Evolutionary conservation across 2,888 invertebrate species (phyloP).

Genomic region (Baccha elongata): DNA sequence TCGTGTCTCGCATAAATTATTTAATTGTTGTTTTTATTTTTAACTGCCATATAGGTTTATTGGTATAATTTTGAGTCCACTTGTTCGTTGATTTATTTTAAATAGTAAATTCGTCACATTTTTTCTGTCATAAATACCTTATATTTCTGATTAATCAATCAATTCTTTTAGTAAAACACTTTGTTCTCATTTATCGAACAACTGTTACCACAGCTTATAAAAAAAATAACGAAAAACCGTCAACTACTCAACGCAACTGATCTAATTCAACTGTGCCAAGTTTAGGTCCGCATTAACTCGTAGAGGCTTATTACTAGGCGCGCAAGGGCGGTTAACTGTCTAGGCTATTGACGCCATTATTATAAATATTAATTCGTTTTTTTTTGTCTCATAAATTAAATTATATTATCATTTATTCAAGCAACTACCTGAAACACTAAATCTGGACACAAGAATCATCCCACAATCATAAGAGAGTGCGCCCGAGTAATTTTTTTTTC

Average conservation of each 20-base stretch:
- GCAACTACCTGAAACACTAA: constrained; percentile 69
- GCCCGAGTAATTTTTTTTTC: no score
- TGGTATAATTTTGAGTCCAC: no score
- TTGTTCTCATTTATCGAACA: constrained; percentile 57
- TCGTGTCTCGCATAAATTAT: constrained; percentile 69
- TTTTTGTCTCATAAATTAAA: constrained; percentile 45
- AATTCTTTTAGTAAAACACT: constrained; percentile 46
- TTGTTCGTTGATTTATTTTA: neutral
- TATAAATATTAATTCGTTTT: constrained; percentile 33
- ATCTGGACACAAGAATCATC: constrained; percentile 64
- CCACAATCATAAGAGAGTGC: constrained; percentile 49
- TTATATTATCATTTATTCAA: constrained; percentile 36
- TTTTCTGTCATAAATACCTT: neutral
- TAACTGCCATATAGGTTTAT: no score
- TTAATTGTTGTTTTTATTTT: constrained; percentile 45
- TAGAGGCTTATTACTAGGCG: neutral
- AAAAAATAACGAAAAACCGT: constrained; percentile 5
- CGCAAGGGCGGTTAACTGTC: constrained; percentile 60
- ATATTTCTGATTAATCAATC: neutral
- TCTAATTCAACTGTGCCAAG: constrained; percentile 44
- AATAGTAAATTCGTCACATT: neutral
- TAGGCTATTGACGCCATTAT: constrained; percentile 34
- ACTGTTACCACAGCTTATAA: constrained; percentile 45
- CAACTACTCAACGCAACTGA: constrained; percentile 51
- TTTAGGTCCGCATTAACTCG: neutral